Conservation (phyloP, 2,797 vertebrate genomes). For the Enteromius trimaculatus region DNA sequence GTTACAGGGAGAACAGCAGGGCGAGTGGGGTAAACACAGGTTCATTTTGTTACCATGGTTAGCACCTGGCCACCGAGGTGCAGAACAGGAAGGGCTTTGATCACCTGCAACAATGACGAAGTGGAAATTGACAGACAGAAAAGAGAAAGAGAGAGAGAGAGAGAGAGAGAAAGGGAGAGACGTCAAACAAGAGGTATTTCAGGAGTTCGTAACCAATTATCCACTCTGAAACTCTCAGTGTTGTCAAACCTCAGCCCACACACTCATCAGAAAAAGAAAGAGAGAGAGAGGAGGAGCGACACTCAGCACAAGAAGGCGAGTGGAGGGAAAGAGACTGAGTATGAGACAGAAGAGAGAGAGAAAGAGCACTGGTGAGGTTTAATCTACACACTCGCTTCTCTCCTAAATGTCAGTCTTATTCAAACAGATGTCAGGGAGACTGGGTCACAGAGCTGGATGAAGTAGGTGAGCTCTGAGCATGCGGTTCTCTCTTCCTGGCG, state of each 20-base stretch:
- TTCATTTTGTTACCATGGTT: conserved; percentile 82
- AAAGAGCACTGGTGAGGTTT: conserved; percentile 42
- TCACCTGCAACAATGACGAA: conserved; percentile 78
- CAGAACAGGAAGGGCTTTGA: conserved; percentile 82
- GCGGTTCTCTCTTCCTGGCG: conserved; percentile 24
- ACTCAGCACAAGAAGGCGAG: conserved; percentile 30
- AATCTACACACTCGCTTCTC: conserved; percentile 35
- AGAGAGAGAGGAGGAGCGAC: conserved; percentile 37
- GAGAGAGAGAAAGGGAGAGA: conserved; percentile 61
- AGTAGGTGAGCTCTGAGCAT: conserved; percentile 32
- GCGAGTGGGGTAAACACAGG: conserved; percentile 66
- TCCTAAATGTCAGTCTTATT: conserved; percentile 49
- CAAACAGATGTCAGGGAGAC: conserved; percentile 48
- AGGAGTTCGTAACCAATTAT: conserved; percentile 65
- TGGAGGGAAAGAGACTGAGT: neutral
- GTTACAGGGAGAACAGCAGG: conserved; percentile 63
- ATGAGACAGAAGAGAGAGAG: conserved; percentile 40
- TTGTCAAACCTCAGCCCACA: conserved; percentile 59
- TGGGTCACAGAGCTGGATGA: conserved; percentile 28
- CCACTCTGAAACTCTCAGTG: conserved; percentile 59
- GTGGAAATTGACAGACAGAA: conserved; percentile 58
- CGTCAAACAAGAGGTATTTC: conserved; percentile 70
- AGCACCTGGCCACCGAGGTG: conserved; percentile 81
- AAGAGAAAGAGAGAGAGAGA: conserved; percentile 47
- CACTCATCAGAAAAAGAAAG: conserved; percentile 47